Evolutionary conservation across 1,140 invertebrate species (phyloP).

Genomic region (Hylaeus anthracinus): DNA sequence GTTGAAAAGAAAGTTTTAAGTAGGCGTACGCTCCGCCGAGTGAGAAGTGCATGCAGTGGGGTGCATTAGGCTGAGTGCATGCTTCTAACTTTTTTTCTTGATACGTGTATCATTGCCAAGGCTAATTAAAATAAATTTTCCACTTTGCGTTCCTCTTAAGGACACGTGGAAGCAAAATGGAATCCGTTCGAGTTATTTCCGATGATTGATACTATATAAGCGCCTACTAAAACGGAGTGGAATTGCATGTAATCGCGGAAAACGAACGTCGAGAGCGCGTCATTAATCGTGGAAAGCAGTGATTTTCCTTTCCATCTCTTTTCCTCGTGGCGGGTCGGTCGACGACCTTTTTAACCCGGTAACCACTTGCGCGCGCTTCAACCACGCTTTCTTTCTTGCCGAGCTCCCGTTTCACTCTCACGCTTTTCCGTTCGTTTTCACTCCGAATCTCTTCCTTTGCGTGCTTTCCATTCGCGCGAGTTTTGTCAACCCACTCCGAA

Average conservation of each 20-base stretch:
- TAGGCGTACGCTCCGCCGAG: too few species aligned
- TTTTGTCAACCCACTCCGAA: too few species aligned
- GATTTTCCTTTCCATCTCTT: conserved; percentile 49
- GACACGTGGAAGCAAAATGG: background rate
- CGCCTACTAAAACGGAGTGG: background rate
- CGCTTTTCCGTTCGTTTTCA: conserved; percentile 25
- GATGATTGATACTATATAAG: background rate
- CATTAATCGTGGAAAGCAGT: conserved; percentile 36
- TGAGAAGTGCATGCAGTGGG: too few species aligned
- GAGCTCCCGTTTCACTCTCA: conserved; percentile 28
- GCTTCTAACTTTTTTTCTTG: too few species aligned
- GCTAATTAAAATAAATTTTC: too few species aligned
- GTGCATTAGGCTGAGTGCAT: too few species aligned
- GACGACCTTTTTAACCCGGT: conserved; percentile 46
- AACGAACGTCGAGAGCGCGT: conserved; percentile 1
- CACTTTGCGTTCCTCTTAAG: too few species aligned
- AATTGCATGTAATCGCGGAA: background rate
- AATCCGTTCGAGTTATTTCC: background rate
- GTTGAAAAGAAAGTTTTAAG: too few species aligned
- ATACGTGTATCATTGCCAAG: too few species aligned
- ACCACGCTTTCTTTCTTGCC: conserved; percentile 39
- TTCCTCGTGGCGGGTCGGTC: conserved; percentile 18
- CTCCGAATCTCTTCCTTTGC: background rate
- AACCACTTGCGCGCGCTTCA: conserved; percentile 26
- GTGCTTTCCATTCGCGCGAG: background rate